Percentiles rank a stretch among this genome's conserved stretches.
Evolutionary conservation across 1,140 invertebrate species (phyloP).

Genomic region (Andrena cerasifolii): DNA sequence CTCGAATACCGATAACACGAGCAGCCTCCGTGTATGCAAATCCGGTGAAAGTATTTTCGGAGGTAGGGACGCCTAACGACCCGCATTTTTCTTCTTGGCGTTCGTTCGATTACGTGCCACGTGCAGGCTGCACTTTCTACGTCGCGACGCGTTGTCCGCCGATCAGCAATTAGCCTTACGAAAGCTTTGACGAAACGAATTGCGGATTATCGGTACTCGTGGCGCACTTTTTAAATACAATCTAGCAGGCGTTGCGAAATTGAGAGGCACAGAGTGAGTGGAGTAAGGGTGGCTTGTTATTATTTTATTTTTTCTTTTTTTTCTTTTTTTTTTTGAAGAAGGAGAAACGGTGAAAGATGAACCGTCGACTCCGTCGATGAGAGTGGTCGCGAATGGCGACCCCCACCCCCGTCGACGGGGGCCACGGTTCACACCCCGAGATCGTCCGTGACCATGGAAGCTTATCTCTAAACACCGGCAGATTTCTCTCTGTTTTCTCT

Average conservation of each 20-base stretch:
- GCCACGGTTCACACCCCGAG: conserved; percentile 16
- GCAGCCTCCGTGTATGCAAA: neutral
- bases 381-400: neutral
- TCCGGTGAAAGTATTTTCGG: conserved; percentile 34
- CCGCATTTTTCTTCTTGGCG: conserved; percentile 24
- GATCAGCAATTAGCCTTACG: too few relatives aligned
- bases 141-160: neutral
- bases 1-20: conserved; percentile 1
- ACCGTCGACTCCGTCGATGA: conserved; percentile 1
- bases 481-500: neutral
- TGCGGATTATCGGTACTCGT: conserved; percentile 7
- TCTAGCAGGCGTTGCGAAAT: neutral
- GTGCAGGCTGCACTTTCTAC: conserved; percentile 34
- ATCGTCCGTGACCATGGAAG: conserved; percentile 49
- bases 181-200: too few relatives aligned
- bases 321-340: neutral
- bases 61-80: conserved; percentile 5
- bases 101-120: conserved; percentile 32
- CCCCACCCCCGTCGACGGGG: conserved; percentile 4
- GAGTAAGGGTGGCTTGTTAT: too few relatives aligned
- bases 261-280: neutral
- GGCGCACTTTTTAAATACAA: neutral
- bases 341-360: neutral
- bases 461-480: conserved; percentile 52
- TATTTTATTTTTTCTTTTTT: too few relatives aligned